These are phyloP conservation scores for Micrasema minimum DNA, from an alignment of 1,140 invertebrate species.

Conservation along the genomic window DNA sequence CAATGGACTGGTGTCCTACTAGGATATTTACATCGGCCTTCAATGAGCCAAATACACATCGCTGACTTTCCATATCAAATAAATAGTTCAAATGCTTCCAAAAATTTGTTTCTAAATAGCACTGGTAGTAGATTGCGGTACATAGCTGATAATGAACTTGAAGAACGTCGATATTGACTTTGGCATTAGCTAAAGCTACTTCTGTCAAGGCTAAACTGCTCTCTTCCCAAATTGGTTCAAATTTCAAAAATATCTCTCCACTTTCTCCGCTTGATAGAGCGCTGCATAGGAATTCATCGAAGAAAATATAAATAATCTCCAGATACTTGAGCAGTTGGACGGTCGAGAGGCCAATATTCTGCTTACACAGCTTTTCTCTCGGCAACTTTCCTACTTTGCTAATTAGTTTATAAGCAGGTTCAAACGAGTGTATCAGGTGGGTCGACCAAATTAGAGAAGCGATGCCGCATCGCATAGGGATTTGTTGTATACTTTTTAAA, in stretches of 20 bases:
- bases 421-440: constrained; percentile 81
- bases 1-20: constrained; percentile 67
- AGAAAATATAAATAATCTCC: constrained; percentile 74
- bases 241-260: constrained; percentile 67
- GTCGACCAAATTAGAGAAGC: constrained; percentile 89
- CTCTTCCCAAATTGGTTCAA: constrained; percentile 77
- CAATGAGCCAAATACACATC: constrained; percentile 53
- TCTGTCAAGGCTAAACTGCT: constrained; percentile 75
- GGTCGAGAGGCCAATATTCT: constrained; percentile 80
- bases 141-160: constrained; percentile 83
- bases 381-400: constrained; percentile 90
- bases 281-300: constrained; percentile 81
- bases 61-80: constrained; percentile 72
- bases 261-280: constrained; percentile 60
- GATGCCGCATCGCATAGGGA: constrained; percentile 76
- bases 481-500: constrained; percentile 70
- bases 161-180: constrained; percentile 79
- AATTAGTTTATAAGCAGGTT: constrained; percentile 79
- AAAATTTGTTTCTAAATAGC: constrained; percentile 80
- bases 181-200: constrained; percentile 79
- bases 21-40: constrained; percentile 57
- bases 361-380: constrained; percentile 82
- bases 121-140: constrained; percentile 80
- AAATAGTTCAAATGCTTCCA: constrained; percentile 78
- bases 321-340: constrained; percentile 76